Conservation (phyloP, 1,140 invertebrate genomes). For the Hyposmocoma kahamanoa region DNA sequence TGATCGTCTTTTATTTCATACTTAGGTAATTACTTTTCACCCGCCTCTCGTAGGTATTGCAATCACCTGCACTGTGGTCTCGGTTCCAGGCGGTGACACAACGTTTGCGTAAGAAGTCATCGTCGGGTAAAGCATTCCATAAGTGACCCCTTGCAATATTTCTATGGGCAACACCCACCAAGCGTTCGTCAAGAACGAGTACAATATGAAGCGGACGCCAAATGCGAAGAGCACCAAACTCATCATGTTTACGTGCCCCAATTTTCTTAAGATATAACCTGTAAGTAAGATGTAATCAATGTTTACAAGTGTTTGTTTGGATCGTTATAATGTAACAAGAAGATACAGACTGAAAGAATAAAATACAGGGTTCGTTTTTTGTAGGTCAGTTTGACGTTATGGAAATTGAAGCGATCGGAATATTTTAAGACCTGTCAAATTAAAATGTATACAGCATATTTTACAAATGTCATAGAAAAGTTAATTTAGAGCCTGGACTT, state of each 20-base stretch:
- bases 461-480: too few relatives aligned
- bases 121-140: conserved; percentile 91
- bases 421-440: too few relatives aligned
- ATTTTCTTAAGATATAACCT: conserved; percentile 84
- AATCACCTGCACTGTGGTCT: conserved; percentile 88
- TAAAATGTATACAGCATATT: too few relatives aligned
- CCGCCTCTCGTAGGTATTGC: conserved; percentile 2
- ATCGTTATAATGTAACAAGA: too few relatives aligned
- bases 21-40: too few relatives aligned
- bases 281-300: conserved; percentile 26
- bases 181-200: conserved; percentile 85
- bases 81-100: conserved; percentile 88
- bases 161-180: conserved; percentile 91
- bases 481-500: too few relatives aligned
- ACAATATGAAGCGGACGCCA: conserved; percentile 85
- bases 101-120: conserved; percentile 92
- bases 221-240: conserved; percentile 85
- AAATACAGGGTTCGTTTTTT: too few relatives aligned
- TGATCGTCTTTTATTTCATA: too few relatives aligned
- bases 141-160: conserved; percentile 89
- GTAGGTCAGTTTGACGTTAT: too few relatives aligned
- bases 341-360: too few relatives aligned
- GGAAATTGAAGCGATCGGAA: too few relatives aligned
- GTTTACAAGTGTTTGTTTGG: too few relatives aligned
- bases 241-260: conserved; percentile 90